Conservation (phyloP, 2,113 vertebrate genomes). For the Otolemur garnettii region DNA sequence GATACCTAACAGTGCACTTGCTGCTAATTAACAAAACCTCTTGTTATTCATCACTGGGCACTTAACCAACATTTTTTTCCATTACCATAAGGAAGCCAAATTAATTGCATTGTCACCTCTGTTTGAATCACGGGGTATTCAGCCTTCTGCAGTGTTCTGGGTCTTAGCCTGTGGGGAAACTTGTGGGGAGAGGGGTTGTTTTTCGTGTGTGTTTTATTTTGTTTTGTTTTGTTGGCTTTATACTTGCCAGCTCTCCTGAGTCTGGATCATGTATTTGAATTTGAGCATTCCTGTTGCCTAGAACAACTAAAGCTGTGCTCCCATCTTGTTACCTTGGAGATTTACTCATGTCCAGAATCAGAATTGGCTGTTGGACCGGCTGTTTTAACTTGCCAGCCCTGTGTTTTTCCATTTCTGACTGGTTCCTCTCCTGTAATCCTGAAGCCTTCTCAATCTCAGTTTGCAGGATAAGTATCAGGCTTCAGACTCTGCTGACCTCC, state of each 20-base stretch:
- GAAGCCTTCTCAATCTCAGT: conserved; percentile 48
- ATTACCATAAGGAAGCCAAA: background rate
- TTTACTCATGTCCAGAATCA: conserved; percentile 67
- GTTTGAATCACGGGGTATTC: background rate
- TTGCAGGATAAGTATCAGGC: background rate
- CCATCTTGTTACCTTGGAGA: conserved; percentile 77
- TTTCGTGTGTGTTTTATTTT: background rate
- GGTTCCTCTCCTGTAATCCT: conserved; percentile 25
- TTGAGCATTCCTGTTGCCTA: conserved; percentile 56
- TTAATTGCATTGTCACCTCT: background rate
- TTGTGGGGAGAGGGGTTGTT: background rate
- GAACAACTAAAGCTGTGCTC: conserved; percentile 44
- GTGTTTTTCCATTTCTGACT: conserved; percentile 75
- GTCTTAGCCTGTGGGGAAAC: background rate
- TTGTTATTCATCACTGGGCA: background rate
- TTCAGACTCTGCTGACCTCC: background rate
- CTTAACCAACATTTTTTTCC: conserved; percentile 14
- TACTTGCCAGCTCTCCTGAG: conserved; percentile 43
- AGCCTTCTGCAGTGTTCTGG: background rate
- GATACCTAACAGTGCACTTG: background rate
- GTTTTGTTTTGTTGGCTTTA: background rate
- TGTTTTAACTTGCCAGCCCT: conserved; percentile 30
- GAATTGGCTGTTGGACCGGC: conserved; percentile 61
- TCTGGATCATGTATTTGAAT: conserved; percentile 66
- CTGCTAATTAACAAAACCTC: conserved; percentile 7